Conservation (phyloP, 2,113 vertebrate genomes). For the Chionodraco myersi region DNA sequence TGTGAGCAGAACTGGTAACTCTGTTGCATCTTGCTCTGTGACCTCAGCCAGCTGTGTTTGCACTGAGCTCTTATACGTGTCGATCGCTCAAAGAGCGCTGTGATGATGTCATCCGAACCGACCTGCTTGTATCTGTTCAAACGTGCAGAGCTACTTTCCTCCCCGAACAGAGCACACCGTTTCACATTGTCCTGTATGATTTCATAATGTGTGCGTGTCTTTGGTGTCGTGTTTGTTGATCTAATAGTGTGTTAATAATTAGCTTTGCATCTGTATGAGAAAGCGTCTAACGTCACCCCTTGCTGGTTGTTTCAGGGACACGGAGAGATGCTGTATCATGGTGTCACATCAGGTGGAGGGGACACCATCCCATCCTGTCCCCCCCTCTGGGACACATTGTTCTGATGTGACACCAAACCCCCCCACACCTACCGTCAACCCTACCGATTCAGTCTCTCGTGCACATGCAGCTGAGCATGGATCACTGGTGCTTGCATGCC, state of each 20-base stretch:
- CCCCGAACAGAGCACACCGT: neutral
- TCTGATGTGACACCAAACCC: neutral
- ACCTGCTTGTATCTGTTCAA: neutral
- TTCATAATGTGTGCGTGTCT: neutral
- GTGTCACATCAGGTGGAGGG: neutral
- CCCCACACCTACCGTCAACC: neutral
- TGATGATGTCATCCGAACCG: no score
- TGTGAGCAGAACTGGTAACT: no score
- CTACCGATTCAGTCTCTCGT: neutral
- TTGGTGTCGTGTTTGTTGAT: neutral
- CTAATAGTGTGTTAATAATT: neutral
- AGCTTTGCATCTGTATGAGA: neutral
- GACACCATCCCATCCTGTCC: neutral
- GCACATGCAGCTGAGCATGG: slow-evolving; percentile 41
- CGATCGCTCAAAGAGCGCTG: no score
- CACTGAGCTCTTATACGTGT: no score
- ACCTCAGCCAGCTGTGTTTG: no score
- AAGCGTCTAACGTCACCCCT: no score
- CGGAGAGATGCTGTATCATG: neutral
- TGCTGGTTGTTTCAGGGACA: neutral
- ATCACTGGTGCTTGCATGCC: slow-evolving; percentile 67
- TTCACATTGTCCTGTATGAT: neutral
- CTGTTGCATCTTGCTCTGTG: no score
- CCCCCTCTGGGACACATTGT: neutral
- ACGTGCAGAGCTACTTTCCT: neutral